Base-by-base conservation (phyloP, 2,888 invertebrate species). In the Cistogaster globosa region DNA sequence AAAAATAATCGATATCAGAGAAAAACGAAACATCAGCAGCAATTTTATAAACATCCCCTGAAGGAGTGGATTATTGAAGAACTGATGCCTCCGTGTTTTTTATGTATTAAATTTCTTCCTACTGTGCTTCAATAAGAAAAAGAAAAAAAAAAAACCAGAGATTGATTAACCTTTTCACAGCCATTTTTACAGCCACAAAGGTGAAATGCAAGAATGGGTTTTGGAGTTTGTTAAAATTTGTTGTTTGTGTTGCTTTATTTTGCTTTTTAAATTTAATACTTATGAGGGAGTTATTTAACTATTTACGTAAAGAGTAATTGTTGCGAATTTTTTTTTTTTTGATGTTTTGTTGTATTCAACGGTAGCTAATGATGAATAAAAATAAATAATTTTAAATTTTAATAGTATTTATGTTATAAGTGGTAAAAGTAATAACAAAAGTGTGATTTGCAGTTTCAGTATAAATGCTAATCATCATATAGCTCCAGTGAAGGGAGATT, bases 111-210 rank as follows among this genome's bases (percentile, higher is more conserved):
- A 42, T 42, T 42, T 11, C 38, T 38, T 55, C 12, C 22, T 12
- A 42, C 36, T 69, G n/a, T 18, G 3, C 0, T 26, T 22, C 8
- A 69, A 45, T 57, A 63, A 58, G 2, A 51, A 26, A 18, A 42
- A n/a, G 8, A 26, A 26, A 26, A 4, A 26, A 26, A 4, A 26
- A 26, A 26, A 26, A 1, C 26, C 26, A 26, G 65, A 82, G 82
- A 82, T 82, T 85, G 82, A 85, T 85, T 85, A 75, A 85, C 65
- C 74, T 75, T 75, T 79, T 79, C 32, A 51, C 82, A 71, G 78
- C 74, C 74, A 82, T 78, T 85, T 79, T 71, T 74, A 69, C 69
- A 76, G 60, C 36, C 36, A 72, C 32, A 72, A 81, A 76, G 75
- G 72, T 68, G 55, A 80, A 65, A 60, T 71, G 51, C 48, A 6